phyloP scores from a whole-genome alignment of 2,113 vertebrate species.

The Bufo gargarizans region DNA sequence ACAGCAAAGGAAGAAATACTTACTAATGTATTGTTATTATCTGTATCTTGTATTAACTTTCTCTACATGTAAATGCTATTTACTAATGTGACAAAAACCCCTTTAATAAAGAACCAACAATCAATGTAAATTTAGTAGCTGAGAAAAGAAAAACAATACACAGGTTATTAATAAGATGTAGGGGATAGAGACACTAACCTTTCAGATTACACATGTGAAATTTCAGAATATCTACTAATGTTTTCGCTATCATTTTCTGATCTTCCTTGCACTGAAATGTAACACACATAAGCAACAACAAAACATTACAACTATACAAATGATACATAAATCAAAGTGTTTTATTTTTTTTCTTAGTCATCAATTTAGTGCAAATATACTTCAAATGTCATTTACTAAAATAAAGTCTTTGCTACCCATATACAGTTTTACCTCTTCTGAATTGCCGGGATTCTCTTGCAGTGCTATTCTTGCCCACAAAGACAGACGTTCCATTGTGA shows the following conservation, averaged over 20 bases:
- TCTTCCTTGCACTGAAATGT: slow-evolving; percentile 77
- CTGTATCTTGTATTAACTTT: no score
- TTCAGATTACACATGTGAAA: slow-evolving; percentile 78
- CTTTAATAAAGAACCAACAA: no score
- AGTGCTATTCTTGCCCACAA: slow-evolving; percentile 82
- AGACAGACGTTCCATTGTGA: slow-evolving; percentile 79
- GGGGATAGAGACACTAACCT: slow-evolving; percentile 68
- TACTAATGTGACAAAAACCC: no score
- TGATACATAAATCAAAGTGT: background rate
- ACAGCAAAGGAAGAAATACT: no score
- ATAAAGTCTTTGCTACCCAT: no score
- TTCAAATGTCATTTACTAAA: background rate
- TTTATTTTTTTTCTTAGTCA: background rate
- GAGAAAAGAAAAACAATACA: no score
- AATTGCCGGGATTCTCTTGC: slow-evolving; percentile 75
- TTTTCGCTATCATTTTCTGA: slow-evolving; percentile 77
- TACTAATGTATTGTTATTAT: no score
- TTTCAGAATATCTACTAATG: slow-evolving; percentile 81
- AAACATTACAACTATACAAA: background rate
- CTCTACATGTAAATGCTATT: no score
- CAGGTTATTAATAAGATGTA: fast-evolving
- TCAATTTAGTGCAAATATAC: background rate
- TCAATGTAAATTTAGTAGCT: no score
- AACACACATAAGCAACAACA: background rate
- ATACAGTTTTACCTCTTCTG: slow-evolving; percentile 71